A percentile compares a stretch with the other conserved stretches of the same genome.
Evolutionary conservation across 2,113 vertebrate genomes (phyloP).

Genomic region (Eudyptes chrysolophus): DNA sequence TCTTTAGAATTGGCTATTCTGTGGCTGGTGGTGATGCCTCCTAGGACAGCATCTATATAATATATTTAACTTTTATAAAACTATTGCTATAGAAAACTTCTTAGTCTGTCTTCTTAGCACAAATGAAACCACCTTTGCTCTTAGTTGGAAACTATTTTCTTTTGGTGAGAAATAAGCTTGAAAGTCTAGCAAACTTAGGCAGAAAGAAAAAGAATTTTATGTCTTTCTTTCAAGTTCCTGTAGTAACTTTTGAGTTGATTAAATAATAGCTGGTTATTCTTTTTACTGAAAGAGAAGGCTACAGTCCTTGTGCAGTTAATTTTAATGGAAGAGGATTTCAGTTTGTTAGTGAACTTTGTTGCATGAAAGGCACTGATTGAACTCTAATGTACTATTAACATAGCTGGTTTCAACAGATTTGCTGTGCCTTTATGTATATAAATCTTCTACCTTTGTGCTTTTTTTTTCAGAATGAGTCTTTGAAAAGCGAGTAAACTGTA

Average conservation of each 20-base stretch:
- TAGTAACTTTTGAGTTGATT: neutral
- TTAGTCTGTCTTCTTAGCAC: neutral
- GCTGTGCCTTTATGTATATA: conserved; percentile 67
- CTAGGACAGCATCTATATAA: neutral
- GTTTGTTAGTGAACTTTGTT: conserved; percentile 41
- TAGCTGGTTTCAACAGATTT: conserved; percentile 63
- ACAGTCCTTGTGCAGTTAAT: neutral
- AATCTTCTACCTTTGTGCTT: conserved; percentile 32
- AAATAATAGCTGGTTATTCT: neutral
- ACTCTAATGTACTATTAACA: conserved; percentile 60
- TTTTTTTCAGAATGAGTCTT: conserved; percentile 42
- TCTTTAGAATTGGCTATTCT: neutral
- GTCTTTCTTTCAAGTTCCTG: neutral
- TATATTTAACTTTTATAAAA: neutral
- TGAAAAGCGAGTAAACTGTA: conserved; percentile 8
- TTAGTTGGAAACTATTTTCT: neutral
- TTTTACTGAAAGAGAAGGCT: neutral
- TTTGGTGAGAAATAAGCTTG: neutral
- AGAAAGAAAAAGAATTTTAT: neutral
- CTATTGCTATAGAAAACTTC: neutral
- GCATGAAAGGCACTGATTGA: conserved; percentile 61
- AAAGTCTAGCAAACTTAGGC: neutral
- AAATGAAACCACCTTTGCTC: neutral
- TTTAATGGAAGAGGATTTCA: conserved; percentile 7
- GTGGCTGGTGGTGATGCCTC: neutral